phyloP scores from a whole-genome alignment of 1,140 invertebrate species.

The Drosophila sproati region DNA sequence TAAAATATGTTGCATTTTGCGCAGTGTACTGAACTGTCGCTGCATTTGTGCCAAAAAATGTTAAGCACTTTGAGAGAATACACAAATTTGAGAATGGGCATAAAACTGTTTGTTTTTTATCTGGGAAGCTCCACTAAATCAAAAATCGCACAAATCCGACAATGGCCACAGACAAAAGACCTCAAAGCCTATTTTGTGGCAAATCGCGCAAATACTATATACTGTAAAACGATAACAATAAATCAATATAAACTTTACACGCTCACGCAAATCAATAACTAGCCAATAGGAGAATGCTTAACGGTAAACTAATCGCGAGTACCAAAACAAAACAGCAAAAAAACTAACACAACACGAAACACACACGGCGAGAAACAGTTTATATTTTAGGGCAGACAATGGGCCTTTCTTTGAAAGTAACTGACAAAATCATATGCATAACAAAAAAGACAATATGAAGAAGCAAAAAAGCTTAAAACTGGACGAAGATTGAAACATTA shows the following conservation, averaged over 20 bases:
- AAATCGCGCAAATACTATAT: slow-evolving; percentile 32
- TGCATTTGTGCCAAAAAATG: slow-evolving; percentile 5
- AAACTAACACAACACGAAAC: slow-evolving; percentile 5
- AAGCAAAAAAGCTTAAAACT: slow-evolving; percentile 4
- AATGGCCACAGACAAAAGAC: slow-evolving; percentile 25
- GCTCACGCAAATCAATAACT: slow-evolving; percentile 35
- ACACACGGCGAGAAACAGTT: neutral
- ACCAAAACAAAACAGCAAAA: slow-evolving; percentile 16
- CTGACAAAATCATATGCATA: slow-evolving; percentile 50
- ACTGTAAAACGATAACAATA: slow-evolving; percentile 30
- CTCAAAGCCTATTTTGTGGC: slow-evolving; percentile 6
- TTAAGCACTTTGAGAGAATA: slow-evolving; percentile 7
- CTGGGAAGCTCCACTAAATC: slow-evolving; percentile 39
- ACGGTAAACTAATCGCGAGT: slow-evolving; percentile 37
- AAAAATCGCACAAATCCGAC: slow-evolving; percentile 8
- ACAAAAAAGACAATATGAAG: slow-evolving; percentile 32
- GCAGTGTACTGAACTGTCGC: slow-evolving; percentile 30
- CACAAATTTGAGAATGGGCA: slow-evolving; percentile 4
- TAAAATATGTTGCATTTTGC: neutral
- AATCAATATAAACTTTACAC: slow-evolving; percentile 22
- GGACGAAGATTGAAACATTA: slow-evolving; percentile 35
- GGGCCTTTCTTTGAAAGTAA: slow-evolving; percentile 34
- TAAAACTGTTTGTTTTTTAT: slow-evolving; percentile 11
- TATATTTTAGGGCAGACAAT: slow-evolving; percentile 28
- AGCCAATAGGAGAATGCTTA: slow-evolving; percentile 35